phyloP scores from a whole-genome alignment of 2,113 vertebrate species.

The Syrrhaptes paradoxus region DNA sequence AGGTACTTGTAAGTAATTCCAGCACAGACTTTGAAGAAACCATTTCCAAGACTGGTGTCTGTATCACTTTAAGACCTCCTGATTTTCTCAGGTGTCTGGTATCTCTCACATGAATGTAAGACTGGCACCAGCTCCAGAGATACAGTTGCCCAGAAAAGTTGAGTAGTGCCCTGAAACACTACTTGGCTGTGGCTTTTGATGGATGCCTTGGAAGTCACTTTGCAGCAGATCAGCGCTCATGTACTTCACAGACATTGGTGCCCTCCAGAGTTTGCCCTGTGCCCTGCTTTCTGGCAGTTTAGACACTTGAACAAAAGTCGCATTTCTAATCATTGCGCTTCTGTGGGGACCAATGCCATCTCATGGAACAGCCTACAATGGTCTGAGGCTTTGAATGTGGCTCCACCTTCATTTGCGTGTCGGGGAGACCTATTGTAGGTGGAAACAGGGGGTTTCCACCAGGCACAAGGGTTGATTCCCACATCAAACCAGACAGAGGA shows the following conservation, averaged over 20 bases:
- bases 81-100: slow-evolving; percentile 23
- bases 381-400: not conserved
- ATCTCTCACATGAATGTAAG: not conserved
- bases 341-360: not conserved
- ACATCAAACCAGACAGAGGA: fast-evolving
- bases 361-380: not conserved
- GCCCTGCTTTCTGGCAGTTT: not conserved
- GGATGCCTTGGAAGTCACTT: slow-evolving; percentile 51
- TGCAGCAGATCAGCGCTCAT: not conserved
- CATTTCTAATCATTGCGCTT: not conserved
- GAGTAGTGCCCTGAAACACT: not conserved
- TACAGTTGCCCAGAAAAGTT: not conserved
- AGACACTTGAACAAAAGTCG: not conserved
- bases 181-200: not conserved
- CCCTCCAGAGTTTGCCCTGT: not conserved
- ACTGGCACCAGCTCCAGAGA: not conserved
- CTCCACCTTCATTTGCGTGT: not conserved
- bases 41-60: not conserved
- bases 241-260: not conserved
- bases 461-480: not conserved
- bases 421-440: not conserved
- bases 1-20: not conserved
- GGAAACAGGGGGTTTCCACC: not conserved
- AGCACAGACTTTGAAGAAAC: not conserved
- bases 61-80: slow-evolving; percentile 24